Conservation (phyloP, 2,888 invertebrate genomes). For the Eilema caniola region DNA sequence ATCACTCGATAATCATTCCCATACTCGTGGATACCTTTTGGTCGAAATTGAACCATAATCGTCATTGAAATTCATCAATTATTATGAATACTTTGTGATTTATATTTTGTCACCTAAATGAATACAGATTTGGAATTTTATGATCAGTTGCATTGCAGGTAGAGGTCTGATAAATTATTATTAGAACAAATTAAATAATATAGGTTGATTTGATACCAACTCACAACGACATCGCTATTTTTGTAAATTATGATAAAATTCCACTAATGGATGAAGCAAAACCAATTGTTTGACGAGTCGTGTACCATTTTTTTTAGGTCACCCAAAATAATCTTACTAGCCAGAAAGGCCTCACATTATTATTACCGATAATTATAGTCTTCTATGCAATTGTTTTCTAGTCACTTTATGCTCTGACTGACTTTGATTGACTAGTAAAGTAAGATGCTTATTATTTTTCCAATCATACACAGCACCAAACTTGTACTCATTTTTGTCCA, state of each 20-base stretch:
- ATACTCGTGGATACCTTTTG: neutral
- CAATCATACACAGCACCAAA: slow-evolving; percentile 15
- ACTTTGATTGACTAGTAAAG: neutral
- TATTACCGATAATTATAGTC: neutral
- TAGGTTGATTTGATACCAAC: no score
- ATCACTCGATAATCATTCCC: neutral
- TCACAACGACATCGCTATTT: no score
- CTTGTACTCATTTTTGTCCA: slow-evolving; percentile 29
- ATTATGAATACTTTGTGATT: neutral
- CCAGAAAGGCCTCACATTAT: neutral
- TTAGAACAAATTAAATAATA: neutral
- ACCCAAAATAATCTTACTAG: neutral
- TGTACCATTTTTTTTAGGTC: neutral
- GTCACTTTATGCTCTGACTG: neutral
- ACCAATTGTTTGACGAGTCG: no score
- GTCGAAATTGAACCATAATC: neutral
- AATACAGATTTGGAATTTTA: neutral
- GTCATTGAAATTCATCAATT: neutral
- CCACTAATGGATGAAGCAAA: neutral
- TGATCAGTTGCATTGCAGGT: no score
- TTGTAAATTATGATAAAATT: neutral
- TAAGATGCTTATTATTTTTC: neutral
- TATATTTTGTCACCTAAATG: no score
- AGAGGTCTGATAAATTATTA: neutral
- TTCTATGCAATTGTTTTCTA: neutral